Conservation (phyloP, 2,113 vertebrate genomes). For the Prionailurus viverrinus region DNA sequence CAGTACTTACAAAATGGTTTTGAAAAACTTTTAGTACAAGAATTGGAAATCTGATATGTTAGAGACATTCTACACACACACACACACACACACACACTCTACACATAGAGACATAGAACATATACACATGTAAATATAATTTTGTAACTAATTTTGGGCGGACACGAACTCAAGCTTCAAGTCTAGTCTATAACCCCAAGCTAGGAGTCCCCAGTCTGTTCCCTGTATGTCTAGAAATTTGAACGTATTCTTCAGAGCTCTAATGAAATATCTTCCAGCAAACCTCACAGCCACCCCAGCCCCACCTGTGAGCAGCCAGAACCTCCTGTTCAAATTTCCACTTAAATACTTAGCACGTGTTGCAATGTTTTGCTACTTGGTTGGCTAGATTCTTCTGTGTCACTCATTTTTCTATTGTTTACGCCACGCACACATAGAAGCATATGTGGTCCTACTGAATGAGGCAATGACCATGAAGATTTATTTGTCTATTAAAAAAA, state of each 20-base stretch:
- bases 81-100: background rate
- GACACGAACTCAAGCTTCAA: background rate
- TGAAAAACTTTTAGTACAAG: background rate
- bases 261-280: fast-evolving
- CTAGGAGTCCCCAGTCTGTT: background rate
- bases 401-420: background rate
- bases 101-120: background rate
- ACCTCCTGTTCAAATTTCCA: background rate
- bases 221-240: background rate
- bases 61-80: background rate
- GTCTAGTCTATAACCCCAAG: background rate
- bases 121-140: background rate
- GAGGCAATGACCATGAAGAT: background rate
- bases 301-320: background rate
- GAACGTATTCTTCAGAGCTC: background rate
- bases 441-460: background rate
- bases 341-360: too few relatives aligned
- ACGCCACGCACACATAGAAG: background rate
- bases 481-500: background rate
- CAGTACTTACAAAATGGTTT: background rate
- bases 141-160: background rate
- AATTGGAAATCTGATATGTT: background rate
- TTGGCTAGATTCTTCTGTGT: background rate
- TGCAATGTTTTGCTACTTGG: background rate
- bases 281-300: background rate